phyloP scores from a whole-genome alignment of 2,113 vertebrate species.

The Stegostoma tigrinum region DNA sequence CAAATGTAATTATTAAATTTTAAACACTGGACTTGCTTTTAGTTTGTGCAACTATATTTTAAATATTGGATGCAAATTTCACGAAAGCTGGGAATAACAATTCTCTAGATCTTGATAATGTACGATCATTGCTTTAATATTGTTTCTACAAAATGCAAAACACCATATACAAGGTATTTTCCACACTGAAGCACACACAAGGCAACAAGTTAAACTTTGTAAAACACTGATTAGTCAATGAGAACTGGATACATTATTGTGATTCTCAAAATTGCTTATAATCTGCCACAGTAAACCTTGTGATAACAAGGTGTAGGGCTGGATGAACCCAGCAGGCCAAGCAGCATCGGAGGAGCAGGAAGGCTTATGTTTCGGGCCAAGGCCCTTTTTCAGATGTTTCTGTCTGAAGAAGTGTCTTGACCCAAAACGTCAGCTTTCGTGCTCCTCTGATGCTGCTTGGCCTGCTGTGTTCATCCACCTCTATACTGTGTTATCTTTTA shows the following conservation, averaged over 20 bases:
- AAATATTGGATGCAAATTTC: constrained; percentile 16
- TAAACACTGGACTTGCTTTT: background rate
- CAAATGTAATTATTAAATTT: background rate
- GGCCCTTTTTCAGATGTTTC: too few species aligned
- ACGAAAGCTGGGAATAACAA: background rate
- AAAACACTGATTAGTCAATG: background rate
- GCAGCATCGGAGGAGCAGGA: too few species aligned
- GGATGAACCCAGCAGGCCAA: too few species aligned
- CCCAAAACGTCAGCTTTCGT: too few species aligned
- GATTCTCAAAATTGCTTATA: background rate
- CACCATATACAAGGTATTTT: background rate
- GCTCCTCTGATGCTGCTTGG: too few species aligned
- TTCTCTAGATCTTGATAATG: background rate
- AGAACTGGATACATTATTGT: background rate
- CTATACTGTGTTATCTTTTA: too few species aligned
- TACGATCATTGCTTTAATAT: background rate
- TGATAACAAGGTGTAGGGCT: too few species aligned
- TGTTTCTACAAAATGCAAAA: background rate
- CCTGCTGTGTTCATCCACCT: too few species aligned
- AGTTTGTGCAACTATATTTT: background rate
- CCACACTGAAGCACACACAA: background rate
- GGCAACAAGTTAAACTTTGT: background rate
- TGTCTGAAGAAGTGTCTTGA: too few species aligned
- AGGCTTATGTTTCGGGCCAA: too few species aligned
- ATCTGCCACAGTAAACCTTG: background rate